These are phyloP conservation scores for Gavia stellata DNA, from an alignment of 2,113 vertebrate species.

Conservation along the genomic window DNA sequence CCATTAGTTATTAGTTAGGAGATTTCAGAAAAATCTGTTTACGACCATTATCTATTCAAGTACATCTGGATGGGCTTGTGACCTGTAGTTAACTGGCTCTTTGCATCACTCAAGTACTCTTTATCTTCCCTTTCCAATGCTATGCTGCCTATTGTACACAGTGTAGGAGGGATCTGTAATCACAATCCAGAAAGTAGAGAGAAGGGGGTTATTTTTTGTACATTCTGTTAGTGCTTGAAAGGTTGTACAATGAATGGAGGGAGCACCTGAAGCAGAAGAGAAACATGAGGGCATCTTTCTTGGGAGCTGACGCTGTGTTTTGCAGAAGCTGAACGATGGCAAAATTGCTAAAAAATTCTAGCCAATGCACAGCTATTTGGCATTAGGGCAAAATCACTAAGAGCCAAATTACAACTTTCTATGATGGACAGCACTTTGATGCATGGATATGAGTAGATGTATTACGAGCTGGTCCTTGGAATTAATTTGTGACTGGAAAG, in stretches of 20 bases:
- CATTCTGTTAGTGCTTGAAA: not conserved
- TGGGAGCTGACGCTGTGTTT: not conserved
- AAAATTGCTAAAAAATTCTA: not conserved
- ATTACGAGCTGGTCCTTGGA: not conserved
- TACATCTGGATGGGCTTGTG: not conserved
- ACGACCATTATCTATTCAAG: not conserved
- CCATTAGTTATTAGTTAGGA: not conserved
- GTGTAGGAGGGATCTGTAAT: not conserved
- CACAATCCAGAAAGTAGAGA: not conserved
- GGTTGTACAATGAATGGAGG: not conserved
- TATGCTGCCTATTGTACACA: not conserved
- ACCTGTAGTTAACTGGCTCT: not conserved
- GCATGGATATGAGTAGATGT: fast-evolving
- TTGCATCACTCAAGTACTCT: not conserved
- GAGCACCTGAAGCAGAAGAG: not conserved
- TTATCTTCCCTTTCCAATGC: not conserved
- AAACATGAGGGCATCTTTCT: not conserved
- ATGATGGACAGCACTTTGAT: not conserved
- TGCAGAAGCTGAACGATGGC: not conserved
- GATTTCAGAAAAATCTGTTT: not conserved
- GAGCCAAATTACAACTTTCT: not conserved
- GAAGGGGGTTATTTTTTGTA: not conserved
- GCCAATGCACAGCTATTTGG: not conserved
- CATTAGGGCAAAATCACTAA: not conserved
- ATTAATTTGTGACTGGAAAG: not conserved